phyloP scores from a whole-genome alignment of 1,140 invertebrate species.

The Dinoponera quadriceps region DNA sequence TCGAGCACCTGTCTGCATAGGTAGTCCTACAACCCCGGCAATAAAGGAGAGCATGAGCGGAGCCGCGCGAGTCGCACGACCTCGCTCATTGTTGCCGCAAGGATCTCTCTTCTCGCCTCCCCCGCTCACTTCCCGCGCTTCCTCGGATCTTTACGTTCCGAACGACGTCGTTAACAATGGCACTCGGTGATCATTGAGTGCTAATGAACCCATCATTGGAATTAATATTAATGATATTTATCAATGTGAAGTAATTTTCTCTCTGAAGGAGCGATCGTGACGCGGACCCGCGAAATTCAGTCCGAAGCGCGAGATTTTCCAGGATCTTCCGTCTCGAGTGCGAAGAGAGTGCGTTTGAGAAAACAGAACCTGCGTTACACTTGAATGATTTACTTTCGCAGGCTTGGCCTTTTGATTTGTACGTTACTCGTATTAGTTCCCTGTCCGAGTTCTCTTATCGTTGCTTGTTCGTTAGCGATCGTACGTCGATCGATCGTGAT shows the following conservation, averaged over 20 bases:
- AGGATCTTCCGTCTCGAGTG: not conserved
- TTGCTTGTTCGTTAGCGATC: slow-evolving; percentile 13
- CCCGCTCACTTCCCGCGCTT: slow-evolving; percentile 5
- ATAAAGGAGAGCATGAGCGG: slow-evolving; percentile 63
- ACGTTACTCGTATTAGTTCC: slow-evolving; percentile 16
- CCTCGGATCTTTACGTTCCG: slow-evolving; percentile 34
- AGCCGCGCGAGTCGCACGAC: slow-evolving; percentile 38
- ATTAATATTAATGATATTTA: not conserved
- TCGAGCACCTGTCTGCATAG: slow-evolving; percentile 67
- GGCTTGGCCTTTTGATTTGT: not conserved
- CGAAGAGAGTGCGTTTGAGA: not conserved
- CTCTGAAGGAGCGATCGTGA: too few relatives aligned
- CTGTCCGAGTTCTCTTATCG: not conserved
- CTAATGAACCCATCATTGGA: slow-evolving; percentile 33
- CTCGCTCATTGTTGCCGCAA: slow-evolving; percentile 58
- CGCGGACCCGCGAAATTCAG: not conserved
- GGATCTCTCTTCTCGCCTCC: not conserved
- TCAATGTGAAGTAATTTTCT: too few relatives aligned
- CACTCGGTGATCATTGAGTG: not conserved
- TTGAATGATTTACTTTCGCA: slow-evolving; percentile 16
- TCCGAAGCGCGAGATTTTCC: not conserved
- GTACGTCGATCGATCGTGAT: slow-evolving; percentile 29
- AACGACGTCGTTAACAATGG: slow-evolving; percentile 21
- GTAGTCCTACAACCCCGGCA: slow-evolving; percentile 60
- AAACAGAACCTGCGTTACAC: not conserved